Percentiles rank a stretch among this genome's conserved stretches.
Conservation (phyloP, 2,888 invertebrate species). For the Aleiodes testaceus region DNA sequence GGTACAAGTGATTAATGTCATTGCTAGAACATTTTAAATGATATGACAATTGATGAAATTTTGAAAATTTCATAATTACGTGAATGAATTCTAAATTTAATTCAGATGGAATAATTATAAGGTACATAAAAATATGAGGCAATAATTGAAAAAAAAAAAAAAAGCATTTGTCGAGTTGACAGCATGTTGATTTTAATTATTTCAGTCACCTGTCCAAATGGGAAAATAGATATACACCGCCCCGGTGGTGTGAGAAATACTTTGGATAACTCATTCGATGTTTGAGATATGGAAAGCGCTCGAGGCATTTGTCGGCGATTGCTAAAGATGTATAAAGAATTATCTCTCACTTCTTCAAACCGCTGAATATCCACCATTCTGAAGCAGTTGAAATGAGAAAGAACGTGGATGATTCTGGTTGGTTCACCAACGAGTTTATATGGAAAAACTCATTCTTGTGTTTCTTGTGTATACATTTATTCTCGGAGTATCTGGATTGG, state of each 20-base stretch:
- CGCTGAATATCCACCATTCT: neutral
- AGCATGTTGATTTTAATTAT: constrained; percentile 32
- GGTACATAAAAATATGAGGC: too few relatives aligned
- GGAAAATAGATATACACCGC: constrained; percentile 40
- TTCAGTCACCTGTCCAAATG: constrained; percentile 54
- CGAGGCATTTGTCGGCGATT: constrained; percentile 58
- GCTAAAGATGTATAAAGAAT: constrained; percentile 56
- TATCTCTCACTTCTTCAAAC: constrained; percentile 57
- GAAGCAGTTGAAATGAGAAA: neutral
- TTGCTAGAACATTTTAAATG: too few relatives aligned
- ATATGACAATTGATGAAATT: too few relatives aligned
- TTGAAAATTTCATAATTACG: too few relatives aligned
- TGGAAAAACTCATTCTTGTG: too few relatives aligned
- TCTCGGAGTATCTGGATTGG: constrained; percentile 54
- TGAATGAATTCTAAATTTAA: too few relatives aligned
- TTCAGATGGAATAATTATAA: too few relatives aligned
- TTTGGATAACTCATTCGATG: constrained; percentile 61
- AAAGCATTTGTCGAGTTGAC: constrained; percentile 9
- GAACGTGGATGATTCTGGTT: neutral
- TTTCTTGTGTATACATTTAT: too few relatives aligned
- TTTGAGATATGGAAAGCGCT: constrained; percentile 58
- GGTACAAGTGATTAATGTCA: too few relatives aligned
- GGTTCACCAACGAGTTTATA: too few relatives aligned
- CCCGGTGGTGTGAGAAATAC: constrained; percentile 60
- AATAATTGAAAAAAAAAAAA: constrained; percentile 16